Conservation (phyloP, 2,888 invertebrate genomes). For the Myopa testacea region DNA sequence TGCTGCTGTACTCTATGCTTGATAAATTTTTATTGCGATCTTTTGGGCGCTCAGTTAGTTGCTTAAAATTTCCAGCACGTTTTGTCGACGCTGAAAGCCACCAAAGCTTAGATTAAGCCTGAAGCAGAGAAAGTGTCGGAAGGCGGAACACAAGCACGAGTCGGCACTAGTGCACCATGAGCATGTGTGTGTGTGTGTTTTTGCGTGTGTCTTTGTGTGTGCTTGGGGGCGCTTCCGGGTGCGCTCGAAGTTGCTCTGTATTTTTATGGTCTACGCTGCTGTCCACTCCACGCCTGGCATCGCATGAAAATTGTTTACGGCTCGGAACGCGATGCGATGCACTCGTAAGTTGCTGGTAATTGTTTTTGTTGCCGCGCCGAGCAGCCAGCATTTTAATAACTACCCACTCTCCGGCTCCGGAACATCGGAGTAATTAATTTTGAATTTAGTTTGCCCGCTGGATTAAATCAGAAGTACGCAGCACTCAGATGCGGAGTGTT, state of each 20-base stretch:
- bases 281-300: background rate
- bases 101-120: background rate
- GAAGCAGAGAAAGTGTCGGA: background rate
- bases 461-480: background rate
- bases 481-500: background rate
- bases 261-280: background rate
- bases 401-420: background rate
- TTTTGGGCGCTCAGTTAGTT: slow-evolving; percentile 18
- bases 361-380: background rate
- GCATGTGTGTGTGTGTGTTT: background rate
- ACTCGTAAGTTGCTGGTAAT: background rate
- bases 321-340: background rate
- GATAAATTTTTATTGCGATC: slow-evolving; percentile 18
- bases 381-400: background rate
- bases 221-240: background rate
- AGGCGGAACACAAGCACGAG: background rate
- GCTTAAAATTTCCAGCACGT: slow-evolving; percentile 28
- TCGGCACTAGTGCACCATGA: background rate
- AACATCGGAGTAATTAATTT: background rate
- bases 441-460: background rate
- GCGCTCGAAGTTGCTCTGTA: background rate
- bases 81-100: slow-evolving; percentile 17
- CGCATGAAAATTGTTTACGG: background rate
- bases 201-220: background rate
- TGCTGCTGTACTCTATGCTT: background rate